phyloP scores from a whole-genome alignment of 2,888 invertebrate genomes.

The Agrochola macilenta region DNA sequence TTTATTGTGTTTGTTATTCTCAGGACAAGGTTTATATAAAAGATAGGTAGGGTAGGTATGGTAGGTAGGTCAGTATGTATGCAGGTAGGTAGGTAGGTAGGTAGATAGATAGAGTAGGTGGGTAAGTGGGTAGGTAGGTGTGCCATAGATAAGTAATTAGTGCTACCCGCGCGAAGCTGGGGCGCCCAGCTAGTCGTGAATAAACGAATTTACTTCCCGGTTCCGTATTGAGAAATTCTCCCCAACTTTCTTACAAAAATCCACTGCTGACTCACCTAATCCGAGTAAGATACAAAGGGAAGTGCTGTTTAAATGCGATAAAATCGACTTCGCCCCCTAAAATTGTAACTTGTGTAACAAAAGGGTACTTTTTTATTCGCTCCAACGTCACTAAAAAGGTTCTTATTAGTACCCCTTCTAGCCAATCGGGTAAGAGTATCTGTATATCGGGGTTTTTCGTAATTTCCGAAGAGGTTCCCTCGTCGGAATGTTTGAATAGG shows the following conservation, averaged over 20 bases:
- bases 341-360: conserved; percentile 57
- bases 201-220: background rate
- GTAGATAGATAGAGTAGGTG: too few relatives aligned
- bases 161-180: too few relatives aligned
- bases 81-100: too few relatives aligned
- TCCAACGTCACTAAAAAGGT: conserved; percentile 56
- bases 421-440: conserved; percentile 55
- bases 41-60: too few relatives aligned
- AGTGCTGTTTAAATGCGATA: conserved; percentile 60
- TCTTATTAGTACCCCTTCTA: conserved; percentile 60
- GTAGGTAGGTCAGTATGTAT: too few relatives aligned
- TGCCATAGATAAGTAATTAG: too few relatives aligned
- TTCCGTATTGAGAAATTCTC: background rate
- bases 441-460: conserved; percentile 49
- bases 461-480: conserved; percentile 55
- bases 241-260: conserved; percentile 6
- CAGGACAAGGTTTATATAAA: too few relatives aligned
- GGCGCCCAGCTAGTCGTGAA: too few relatives aligned
- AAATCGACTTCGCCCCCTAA: conserved; percentile 55
- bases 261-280: conserved; percentile 54
- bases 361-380: conserved; percentile 60
- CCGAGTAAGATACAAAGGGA: conserved; percentile 54
- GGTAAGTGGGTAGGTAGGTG: too few relatives aligned
- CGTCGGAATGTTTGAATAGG: conserved; percentile 55
- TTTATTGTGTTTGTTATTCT: too few relatives aligned